phyloP scores from a whole-genome alignment of 1,140 invertebrate genomes.

The Aricia agestis region DNA sequence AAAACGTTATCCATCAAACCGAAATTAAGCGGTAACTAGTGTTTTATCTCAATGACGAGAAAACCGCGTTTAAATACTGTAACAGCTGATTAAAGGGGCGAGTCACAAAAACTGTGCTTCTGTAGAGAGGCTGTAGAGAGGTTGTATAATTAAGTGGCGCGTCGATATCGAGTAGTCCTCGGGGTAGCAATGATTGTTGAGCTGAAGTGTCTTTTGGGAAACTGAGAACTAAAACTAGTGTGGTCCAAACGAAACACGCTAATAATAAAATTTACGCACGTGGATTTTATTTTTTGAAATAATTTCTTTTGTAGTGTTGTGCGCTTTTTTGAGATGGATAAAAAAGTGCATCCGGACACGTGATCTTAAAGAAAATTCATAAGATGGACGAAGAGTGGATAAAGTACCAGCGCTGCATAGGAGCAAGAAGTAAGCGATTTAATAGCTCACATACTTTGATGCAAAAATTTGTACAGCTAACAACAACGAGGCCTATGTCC shows the following conservation, averaged over 20 bases:
- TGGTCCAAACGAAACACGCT: constrained; percentile 29
- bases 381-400: too few species aligned
- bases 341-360: too few species aligned
- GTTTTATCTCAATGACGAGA: constrained; percentile 59
- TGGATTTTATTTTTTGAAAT: too few species aligned
- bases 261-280: neutral
- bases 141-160: constrained; percentile 44
- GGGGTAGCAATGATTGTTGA: constrained; percentile 50
- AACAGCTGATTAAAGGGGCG: constrained; percentile 31
- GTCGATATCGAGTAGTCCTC: constrained; percentile 37
- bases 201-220: constrained; percentile 40
- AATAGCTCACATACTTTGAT: too few species aligned
- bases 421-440: too few species aligned
- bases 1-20: constrained; percentile 65
- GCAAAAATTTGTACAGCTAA: too few species aligned
- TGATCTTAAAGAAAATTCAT: too few species aligned
- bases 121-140: constrained; percentile 16
- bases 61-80: constrained; percentile 31
- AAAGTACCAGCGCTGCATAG: too few species aligned
- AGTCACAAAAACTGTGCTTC: neutral
- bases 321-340: too few species aligned
- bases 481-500: too few species aligned
- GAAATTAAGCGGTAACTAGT: constrained; percentile 61
- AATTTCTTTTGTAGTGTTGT: too few species aligned
- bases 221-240: constrained; percentile 20